phyloP scores from a whole-genome alignment of 2,888 invertebrate genomes.

The Abscondita cerata region DNA sequence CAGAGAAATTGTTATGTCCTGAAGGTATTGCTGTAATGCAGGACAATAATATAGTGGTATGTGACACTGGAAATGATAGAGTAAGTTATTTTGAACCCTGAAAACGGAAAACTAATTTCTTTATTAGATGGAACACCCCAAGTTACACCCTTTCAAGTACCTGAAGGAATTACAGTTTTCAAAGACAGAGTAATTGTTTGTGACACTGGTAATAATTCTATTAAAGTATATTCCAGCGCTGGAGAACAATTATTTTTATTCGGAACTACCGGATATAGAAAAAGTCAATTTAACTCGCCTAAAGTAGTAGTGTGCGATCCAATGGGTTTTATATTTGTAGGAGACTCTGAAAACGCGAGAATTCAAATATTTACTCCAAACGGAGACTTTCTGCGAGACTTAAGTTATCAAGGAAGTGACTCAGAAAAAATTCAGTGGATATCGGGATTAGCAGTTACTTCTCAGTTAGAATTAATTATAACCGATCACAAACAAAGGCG shows the following conservation, averaged over 20 bases:
- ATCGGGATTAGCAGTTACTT: conserved; percentile 69
- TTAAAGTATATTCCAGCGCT: conserved; percentile 64
- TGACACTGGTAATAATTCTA: conserved; percentile 76
- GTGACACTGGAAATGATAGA: conserved; percentile 81
- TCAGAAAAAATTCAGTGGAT: conserved; percentile 70
- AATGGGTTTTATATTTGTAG: conserved; percentile 77
- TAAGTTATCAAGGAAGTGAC: conserved; percentile 63
- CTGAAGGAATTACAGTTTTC: conserved; percentile 73
- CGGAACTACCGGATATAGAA: conserved; percentile 69
- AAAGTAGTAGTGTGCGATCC: conserved; percentile 76
- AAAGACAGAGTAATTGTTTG: conserved; percentile 63
- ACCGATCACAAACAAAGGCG: conserved; percentile 67
- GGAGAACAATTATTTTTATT: conserved; percentile 67
- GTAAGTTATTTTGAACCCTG: conserved; percentile 65
- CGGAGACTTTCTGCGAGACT: conserved; percentile 71
- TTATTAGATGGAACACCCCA: conserved; percentile 65
- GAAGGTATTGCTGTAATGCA: conserved; percentile 73
- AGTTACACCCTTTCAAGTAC: conserved; percentile 71
- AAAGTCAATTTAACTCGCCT: conserved; percentile 76
- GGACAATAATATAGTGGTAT: conserved; percentile 69
- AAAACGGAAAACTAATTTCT: conserved; percentile 67
- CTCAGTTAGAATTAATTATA: conserved; percentile 67
- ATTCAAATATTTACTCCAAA: conserved; percentile 77
- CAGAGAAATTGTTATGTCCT: conserved; percentile 71
- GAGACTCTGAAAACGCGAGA: conserved; percentile 79